A percentile compares a stretch with the other conserved stretches of the same genome.
These are phyloP conservation scores for Lagenorhynchus albirostris DNA, from an alignment of 2,113 vertebrate genomes.

Conservation along the genomic window DNA sequence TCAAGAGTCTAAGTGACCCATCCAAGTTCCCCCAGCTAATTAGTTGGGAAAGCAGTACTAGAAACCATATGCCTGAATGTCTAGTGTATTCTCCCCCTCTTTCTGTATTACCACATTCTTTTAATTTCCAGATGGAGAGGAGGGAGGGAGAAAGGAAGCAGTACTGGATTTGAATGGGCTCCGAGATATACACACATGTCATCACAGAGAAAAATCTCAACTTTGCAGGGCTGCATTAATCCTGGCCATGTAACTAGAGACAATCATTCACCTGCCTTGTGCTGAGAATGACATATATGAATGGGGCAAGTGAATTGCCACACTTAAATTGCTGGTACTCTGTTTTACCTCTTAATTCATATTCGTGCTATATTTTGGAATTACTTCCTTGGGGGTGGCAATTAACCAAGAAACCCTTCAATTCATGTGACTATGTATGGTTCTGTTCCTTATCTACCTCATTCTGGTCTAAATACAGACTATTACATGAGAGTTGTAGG, in stretches of 20 bases:
- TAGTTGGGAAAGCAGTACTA: not conserved
- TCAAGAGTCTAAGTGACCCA: conserved; percentile 23
- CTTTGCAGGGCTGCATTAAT: conserved; percentile 8
- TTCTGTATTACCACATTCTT: not conserved
- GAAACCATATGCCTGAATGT: not conserved
- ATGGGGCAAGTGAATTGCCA: not conserved
- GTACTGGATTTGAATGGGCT: not conserved
- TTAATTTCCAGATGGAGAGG: conserved; percentile 20
- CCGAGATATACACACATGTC: not conserved
- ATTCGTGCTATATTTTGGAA: conserved; percentile 20
- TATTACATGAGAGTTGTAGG: not conserved
- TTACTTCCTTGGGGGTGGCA: not conserved
- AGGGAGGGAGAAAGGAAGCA: not conserved
- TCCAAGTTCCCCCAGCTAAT: not conserved
- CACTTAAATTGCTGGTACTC: not conserved
- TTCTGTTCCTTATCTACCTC: conserved; percentile 25
- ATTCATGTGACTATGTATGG: not conserved
- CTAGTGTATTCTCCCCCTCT: not conserved
- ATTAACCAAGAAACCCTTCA: not conserved
- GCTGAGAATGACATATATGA: not conserved
- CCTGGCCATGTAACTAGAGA: not conserved
- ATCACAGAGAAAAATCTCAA: not conserved
- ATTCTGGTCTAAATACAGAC: conserved; percentile 25
- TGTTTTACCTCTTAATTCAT: conserved; percentile 15
- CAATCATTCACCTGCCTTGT: not conserved